Percentiles rank a stretch among this genome's conserved stretches.
Conservation (phyloP, 2,113 vertebrate genomes). For the Ictidomys tridecemlineatus region DNA sequence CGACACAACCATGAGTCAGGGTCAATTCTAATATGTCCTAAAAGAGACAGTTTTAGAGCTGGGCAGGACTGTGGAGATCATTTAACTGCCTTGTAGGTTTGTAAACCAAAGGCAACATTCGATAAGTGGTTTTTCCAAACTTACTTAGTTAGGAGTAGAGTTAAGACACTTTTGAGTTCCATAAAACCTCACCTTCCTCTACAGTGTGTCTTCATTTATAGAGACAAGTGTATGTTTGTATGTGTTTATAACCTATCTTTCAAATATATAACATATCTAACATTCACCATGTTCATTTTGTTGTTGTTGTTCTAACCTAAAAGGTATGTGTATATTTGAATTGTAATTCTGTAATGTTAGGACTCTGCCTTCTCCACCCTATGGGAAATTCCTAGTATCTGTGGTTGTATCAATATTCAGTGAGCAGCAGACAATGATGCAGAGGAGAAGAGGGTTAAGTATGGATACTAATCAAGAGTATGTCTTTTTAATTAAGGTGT, state of each 20-base stretch:
- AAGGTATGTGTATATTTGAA: neutral
- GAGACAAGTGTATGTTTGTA: neutral
- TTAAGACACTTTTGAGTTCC: neutral
- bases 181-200: neutral
- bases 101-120: neutral
- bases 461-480: neutral
- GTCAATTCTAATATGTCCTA: conserved; percentile 26
- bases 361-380: neutral
- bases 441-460: neutral
- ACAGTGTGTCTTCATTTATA: neutral
- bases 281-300: neutral
- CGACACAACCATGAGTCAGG: conserved; percentile 22
- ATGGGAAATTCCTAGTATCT: neutral
- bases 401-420: neutral
- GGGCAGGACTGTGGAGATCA: neutral
- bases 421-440: neutral
- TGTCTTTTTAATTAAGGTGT: neutral
- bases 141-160: neutral
- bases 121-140: conserved; percentile 39
- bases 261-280: neutral
- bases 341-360: neutral
- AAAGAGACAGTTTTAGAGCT: conserved; percentile 44
- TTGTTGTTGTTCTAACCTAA: neutral
- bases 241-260: neutral
- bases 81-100: conserved; percentile 20